Evolutionary conservation across 2,888 invertebrate species (phyloP).

Genomic region (Hydroisotoma schaefferi): DNA sequence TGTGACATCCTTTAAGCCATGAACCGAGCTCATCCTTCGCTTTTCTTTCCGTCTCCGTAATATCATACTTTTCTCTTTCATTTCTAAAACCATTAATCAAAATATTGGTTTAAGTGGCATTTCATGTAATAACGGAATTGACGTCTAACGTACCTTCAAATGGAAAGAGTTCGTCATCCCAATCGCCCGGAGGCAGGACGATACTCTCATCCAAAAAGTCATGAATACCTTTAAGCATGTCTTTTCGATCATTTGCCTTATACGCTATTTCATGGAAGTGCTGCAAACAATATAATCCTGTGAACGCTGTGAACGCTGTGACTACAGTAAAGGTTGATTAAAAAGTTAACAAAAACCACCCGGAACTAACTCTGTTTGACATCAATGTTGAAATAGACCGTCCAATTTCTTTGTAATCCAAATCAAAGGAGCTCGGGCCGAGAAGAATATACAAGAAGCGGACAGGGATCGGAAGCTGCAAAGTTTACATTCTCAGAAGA

Average conservation of each 20-base stretch:
- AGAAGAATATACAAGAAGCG: constrained; percentile 88
- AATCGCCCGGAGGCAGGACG: constrained; percentile 93
- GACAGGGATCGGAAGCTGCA: constrained; percentile 72
- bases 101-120: too few relatives aligned
- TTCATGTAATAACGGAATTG: too few relatives aligned
- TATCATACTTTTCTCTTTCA: constrained; percentile 43
- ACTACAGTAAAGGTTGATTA: not conserved
- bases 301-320: not conserved
- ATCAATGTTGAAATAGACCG: constrained; percentile 92
- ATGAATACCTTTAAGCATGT: constrained; percentile 79
- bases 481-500: too few relatives aligned
- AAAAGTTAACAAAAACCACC: not conserved
- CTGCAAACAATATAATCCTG: constrained; percentile 49
- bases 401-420: constrained; percentile 96
- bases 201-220: constrained; percentile 94
- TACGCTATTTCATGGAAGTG: constrained; percentile 87
- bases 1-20: constrained; percentile 12
- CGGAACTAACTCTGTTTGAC: constrained; percentile 69
- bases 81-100: too few relatives aligned
- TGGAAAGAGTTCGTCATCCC: constrained; percentile 88
- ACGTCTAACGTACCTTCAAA: constrained; percentile 64
- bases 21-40: constrained; percentile 19
- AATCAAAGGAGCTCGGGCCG: constrained; percentile 75
- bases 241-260: constrained; percentile 78
- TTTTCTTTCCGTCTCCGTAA: constrained; percentile 38